Evolutionary conservation across 2,888 invertebrate species (phyloP).

Genomic region (Thymelicus lineola): DNA sequence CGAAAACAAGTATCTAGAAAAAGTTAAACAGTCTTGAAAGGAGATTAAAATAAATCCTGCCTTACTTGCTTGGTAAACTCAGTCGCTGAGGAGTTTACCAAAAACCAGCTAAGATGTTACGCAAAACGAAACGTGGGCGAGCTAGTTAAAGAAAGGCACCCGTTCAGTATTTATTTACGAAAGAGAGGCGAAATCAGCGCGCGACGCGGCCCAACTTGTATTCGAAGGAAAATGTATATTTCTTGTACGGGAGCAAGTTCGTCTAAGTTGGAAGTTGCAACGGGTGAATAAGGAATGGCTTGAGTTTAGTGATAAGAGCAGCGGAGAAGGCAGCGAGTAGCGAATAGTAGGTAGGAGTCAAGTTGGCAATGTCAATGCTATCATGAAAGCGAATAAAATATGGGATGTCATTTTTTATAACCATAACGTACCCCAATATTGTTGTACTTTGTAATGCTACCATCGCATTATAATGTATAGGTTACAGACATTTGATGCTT

Average conservation of each 20-base stretch:
- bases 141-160: slow-evolving; percentile 46
- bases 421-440: too few relatives aligned
- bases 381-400: not conserved
- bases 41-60: not conserved
- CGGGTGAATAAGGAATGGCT: slow-evolving; percentile 37
- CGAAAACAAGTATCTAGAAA: not conserved
- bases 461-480: too few relatives aligned
- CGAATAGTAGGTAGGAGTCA: slow-evolving; percentile 20
- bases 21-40: not conserved
- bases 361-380: not conserved
- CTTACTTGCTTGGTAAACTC: too few relatives aligned
- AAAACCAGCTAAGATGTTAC: slow-evolving; percentile 21
- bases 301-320: slow-evolving; percentile 5
- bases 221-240: slow-evolving; percentile 71
- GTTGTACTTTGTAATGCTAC: too few relatives aligned
- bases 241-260: slow-evolving; percentile 65
- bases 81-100: not conserved
- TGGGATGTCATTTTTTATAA: too few relatives aligned
- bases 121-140: slow-evolving; percentile 19
- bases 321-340: slow-evolving; percentile 1
- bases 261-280: slow-evolving; percentile 66
- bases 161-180: slow-evolving; percentile 56
- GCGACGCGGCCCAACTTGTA: slow-evolving; percentile 59
- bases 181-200: slow-evolving; percentile 62
- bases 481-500: too few relatives aligned